Conservation (phyloP, 2,888 invertebrate genomes). For the Hypercompe scribonia region DNA sequence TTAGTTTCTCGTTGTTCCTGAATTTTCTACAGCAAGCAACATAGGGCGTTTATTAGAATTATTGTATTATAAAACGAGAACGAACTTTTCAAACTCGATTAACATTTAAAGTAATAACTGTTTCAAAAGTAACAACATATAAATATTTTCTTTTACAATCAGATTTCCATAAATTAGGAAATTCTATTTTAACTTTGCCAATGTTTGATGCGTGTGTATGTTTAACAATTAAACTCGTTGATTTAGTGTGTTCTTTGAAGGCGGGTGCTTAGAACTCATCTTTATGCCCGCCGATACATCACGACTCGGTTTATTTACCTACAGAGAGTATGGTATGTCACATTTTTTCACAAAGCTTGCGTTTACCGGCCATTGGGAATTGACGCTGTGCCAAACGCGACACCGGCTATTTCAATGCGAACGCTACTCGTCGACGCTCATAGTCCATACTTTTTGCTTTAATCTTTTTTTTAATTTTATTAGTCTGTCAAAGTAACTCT, state of each 20-base stretch:
- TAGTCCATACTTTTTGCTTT: slow-evolving; percentile 28
- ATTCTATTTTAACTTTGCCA: slow-evolving; percentile 32
- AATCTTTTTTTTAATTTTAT: too few relatives aligned
- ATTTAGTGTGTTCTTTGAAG: slow-evolving; percentile 73
- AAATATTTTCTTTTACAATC: slow-evolving; percentile 12
- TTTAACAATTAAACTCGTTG: slow-evolving; percentile 62
- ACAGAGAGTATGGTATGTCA: slow-evolving; percentile 62
- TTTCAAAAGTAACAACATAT: background rate
- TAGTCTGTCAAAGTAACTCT: too few relatives aligned
- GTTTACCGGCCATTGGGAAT: slow-evolving; percentile 67
- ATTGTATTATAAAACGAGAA: background rate
- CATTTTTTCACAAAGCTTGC: slow-evolving; percentile 72
- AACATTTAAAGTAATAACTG: background rate
- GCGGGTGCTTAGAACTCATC: slow-evolving; percentile 55
- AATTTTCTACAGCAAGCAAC: background rate
- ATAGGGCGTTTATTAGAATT: too few relatives aligned
- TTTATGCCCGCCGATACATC: slow-evolving; percentile 61
- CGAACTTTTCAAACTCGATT: background rate
- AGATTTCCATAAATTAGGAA: slow-evolving; percentile 26
- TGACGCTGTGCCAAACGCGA: slow-evolving; percentile 80
- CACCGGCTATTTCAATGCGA: slow-evolving; percentile 75
- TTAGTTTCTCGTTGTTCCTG: too few relatives aligned
- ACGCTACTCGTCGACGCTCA: slow-evolving; percentile 49
- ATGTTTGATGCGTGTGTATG: slow-evolving; percentile 53
- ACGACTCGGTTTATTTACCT: slow-evolving; percentile 70